phyloP scores from a whole-genome alignment of 1,140 invertebrate genomes.

The Bombus haemorrhoidalis region DNA sequence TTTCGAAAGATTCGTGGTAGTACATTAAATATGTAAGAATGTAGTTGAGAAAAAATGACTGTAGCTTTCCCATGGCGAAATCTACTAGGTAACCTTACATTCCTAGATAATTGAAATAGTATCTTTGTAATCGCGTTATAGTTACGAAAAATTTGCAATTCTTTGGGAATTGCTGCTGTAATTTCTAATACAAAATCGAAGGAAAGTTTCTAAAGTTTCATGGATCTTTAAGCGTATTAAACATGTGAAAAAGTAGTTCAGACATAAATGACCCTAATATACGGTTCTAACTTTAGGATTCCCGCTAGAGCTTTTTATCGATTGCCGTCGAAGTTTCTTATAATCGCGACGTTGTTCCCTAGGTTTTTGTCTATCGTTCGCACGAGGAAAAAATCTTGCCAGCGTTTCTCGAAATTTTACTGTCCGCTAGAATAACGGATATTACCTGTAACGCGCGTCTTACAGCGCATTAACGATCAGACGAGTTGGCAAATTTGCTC shows the following conservation, averaged over 20 bases:
- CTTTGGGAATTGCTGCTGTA: too few species aligned
- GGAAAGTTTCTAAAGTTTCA: not conserved
- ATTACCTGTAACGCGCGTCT: not conserved
- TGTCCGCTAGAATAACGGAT: not conserved
- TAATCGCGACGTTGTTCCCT: slow-evolving; percentile 7
- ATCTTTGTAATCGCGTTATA: not conserved
- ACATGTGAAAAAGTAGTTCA: not conserved
- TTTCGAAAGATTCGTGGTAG: not conserved
- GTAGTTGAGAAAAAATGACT: not conserved
- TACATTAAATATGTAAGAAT: not conserved
- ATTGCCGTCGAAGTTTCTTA: not conserved
- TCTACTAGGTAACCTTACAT: too few species aligned
- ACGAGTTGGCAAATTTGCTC: not conserved
- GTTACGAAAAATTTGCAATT: not conserved
- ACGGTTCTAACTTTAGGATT: slow-evolving; percentile 21
- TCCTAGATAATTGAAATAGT: too few species aligned
- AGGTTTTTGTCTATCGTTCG: not conserved
- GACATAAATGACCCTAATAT: slow-evolving; percentile 17
- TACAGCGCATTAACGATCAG: not conserved
- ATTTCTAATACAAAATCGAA: too few species aligned
- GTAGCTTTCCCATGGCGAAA: too few species aligned
- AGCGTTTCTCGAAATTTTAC: not conserved
- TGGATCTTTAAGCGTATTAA: not conserved
- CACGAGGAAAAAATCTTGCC: too few species aligned
- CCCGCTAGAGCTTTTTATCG: slow-evolving; percentile 16